phyloP scores from a whole-genome alignment of 2,113 vertebrate genomes.

The Melozone crissalis region DNA sequence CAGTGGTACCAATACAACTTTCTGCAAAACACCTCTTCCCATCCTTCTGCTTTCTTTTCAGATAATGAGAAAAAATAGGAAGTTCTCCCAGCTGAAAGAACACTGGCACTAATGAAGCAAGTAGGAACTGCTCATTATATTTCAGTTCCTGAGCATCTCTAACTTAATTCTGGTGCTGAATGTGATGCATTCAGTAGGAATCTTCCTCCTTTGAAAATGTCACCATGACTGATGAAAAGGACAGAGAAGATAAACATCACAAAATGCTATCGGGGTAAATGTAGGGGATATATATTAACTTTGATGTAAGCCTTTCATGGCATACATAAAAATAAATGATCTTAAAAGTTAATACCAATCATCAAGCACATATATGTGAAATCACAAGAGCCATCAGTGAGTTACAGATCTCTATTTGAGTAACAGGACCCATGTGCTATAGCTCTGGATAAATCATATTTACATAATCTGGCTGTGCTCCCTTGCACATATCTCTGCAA shows the following conservation, averaged over 20 bases:
- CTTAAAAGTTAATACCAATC: neutral
- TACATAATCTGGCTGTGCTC: constrained; percentile 14
- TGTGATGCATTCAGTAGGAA: neutral
- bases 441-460: constrained; percentile 23
- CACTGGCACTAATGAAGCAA: neutral
- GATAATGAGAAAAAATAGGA: neutral
- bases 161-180: neutral
- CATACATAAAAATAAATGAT: constrained; percentile 49
- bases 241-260: neutral
- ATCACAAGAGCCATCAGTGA: constrained; percentile 1
- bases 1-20: neutral
- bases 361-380: neutral
- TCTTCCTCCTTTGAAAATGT: neutral
- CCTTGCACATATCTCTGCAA: constrained; percentile 12
- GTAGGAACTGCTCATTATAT: neutral
- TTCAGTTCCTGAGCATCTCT: neutral
- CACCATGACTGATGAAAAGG: neutral
- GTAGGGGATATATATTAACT: neutral
- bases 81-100: neutral
- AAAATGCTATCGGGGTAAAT: neutral
- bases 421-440: neutral
- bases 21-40: neutral
- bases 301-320: constrained; percentile 48
- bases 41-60: neutral
- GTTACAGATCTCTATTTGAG: neutral